Conservation (phyloP, 2,113 vertebrate species). For the Gulo gulo region DNA sequence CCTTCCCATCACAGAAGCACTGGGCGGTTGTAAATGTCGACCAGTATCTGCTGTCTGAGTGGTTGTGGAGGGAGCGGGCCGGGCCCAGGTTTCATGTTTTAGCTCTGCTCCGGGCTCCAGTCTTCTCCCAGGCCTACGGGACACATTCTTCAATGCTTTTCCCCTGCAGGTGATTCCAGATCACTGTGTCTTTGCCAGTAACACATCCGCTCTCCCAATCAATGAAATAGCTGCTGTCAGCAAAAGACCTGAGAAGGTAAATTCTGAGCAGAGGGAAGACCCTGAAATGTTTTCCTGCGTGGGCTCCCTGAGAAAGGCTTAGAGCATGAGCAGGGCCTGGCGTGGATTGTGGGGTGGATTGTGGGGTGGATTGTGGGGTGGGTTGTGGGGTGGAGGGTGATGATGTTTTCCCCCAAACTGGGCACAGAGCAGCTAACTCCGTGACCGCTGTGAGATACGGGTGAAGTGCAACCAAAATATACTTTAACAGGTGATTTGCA, state of each 20-base stretch:
- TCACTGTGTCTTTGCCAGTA: constrained; percentile 95
- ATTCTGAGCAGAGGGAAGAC: constrained; percentile 28
- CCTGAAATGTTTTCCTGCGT: background rate
- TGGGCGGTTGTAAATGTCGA: background rate
- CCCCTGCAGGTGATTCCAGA: constrained; percentile 87
- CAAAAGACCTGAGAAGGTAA: constrained; percentile 97
- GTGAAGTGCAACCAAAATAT: background rate
- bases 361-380: background rate
- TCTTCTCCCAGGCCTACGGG: background rate
- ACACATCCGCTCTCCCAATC: constrained; percentile 97
- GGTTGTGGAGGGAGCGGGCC: background rate
- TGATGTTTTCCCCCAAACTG: background rate
- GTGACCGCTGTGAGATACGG: background rate
- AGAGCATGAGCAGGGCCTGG: background rate
- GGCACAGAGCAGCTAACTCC: background rate
- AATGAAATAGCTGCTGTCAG: constrained; percentile 92
- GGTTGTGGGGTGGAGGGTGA: background rate
- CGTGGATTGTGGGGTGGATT: background rate
- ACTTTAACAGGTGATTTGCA: background rate
- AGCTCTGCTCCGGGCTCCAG: background rate
- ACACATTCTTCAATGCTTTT: background rate
- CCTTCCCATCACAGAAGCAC: background rate
- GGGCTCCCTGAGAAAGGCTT: background rate
- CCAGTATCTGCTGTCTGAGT: background rate
- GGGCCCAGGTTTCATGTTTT: background rate